A percentile compares a stretch with the other conserved stretches of the same genome.
phyloP scores from a whole-genome alignment of 2,797 vertebrate genomes.

The Halcyon badia region DNA sequence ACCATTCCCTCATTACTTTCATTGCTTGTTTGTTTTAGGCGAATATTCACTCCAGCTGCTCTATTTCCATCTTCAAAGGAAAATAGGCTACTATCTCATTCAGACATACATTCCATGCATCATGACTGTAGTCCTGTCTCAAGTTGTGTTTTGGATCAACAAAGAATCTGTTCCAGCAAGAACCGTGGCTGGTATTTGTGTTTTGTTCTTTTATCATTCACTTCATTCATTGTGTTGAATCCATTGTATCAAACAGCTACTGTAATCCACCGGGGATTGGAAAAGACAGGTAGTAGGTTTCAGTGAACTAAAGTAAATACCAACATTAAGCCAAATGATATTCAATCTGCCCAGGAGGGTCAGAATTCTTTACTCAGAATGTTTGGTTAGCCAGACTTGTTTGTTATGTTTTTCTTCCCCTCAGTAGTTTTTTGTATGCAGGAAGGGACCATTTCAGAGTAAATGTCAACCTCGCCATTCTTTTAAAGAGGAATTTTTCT shows the following conservation, averaged over 20 bases:
- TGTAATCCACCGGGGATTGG: neutral
- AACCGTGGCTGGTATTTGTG: slow-evolving; percentile 83
- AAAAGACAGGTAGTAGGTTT: neutral
- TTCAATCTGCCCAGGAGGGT: neutral
- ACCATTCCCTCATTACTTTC: slow-evolving; percentile 28
- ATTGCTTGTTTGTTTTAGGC: slow-evolving; percentile 79
- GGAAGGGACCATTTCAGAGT: neutral
- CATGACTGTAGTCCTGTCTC: slow-evolving; percentile 89
- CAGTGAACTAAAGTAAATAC: neutral
- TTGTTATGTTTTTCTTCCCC: neutral
- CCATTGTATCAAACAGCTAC: neutral
- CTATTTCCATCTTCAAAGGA: slow-evolving; percentile 85
- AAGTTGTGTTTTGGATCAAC: slow-evolving; percentile 89
- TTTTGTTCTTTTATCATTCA: slow-evolving; percentile 36
- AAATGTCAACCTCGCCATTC: neutral
- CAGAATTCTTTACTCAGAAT: neutral
- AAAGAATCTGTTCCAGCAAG: slow-evolving; percentile 85
- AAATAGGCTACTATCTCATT: slow-evolving; percentile 89
- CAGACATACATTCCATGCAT: slow-evolving; percentile 88
- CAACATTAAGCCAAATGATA: neutral
- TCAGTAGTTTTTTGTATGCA: neutral
- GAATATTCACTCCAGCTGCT: slow-evolving; percentile 85
- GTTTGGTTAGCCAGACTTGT: neutral
- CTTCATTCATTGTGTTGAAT: slow-evolving; percentile 13
- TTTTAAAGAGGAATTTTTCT: neutral